Percentiles rank a stretch among this genome's conserved stretches.
phyloP scores from a whole-genome alignment of 2,888 invertebrate genomes.

The Hipparchia semele region DNA sequence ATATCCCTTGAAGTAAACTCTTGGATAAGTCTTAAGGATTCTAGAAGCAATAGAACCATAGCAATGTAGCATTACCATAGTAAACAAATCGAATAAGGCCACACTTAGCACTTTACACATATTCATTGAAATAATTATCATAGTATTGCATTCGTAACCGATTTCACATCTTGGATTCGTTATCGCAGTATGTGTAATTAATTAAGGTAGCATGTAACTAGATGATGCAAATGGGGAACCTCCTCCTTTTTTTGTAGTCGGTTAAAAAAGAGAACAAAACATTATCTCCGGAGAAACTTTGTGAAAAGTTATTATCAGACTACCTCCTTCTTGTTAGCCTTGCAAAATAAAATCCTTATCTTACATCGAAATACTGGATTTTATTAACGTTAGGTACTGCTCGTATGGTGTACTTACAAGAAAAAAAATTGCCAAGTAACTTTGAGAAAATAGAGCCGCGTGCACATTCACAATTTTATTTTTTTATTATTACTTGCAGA shows the following conservation, averaged over 20 bases:
- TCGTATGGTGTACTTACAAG: conserved; percentile 1
- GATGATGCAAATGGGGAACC: too few species aligned
- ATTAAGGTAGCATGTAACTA: too few species aligned
- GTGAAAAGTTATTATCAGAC: not conserved
- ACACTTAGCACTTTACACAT: conserved; percentile 9
- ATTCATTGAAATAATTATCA: conserved; percentile 16
- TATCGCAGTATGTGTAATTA: not conserved
- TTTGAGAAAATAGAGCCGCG: not conserved
- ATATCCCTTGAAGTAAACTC: too few species aligned
- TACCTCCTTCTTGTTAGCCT: conserved; percentile 2
- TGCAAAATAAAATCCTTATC: conserved; percentile 11
- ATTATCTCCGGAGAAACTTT: conserved; percentile 1
- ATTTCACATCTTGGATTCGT: conserved; percentile 3
- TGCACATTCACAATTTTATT: not conserved
- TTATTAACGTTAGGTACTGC: conserved; percentile 1
- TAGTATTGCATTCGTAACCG: conserved; percentile 2
- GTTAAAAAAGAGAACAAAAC: not conserved
- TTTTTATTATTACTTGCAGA: not conserved
- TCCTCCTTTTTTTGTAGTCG: too few species aligned
- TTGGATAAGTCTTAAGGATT: not conserved
- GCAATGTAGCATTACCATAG: not conserved
- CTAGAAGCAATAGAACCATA: not conserved
- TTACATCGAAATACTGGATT: conserved; percentile 15
- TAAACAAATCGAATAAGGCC: not conserved
- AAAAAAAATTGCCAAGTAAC: conserved; percentile 12